These are phyloP conservation scores for Cervus canadensis DNA, from an alignment of 2,113 vertebrate species.

Conservation along the genomic window DNA sequence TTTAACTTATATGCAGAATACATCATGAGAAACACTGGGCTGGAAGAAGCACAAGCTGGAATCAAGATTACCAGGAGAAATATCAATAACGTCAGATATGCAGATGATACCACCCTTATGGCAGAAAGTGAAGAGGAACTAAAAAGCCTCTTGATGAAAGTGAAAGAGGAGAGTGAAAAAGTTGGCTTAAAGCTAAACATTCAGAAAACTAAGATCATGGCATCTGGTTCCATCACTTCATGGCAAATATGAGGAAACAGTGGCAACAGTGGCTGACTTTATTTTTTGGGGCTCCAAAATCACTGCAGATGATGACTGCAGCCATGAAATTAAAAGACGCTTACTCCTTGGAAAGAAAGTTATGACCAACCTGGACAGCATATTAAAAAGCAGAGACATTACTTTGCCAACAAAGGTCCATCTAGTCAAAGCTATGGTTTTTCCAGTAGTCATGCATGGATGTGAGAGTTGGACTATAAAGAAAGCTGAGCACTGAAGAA, in stretches of 20 bases:
- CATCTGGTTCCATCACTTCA: background rate
- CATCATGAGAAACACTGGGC: background rate
- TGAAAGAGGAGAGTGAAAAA: background rate
- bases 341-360: background rate
- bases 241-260: background rate
- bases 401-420: background rate
- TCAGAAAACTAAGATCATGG: background rate
- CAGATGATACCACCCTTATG: background rate
- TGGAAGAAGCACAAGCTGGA: background rate
- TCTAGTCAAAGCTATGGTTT: background rate
- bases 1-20: background rate
- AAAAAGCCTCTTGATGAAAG: background rate
- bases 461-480: background rate
- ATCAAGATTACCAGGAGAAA: accelerated
- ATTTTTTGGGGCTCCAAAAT: background rate
- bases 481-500: background rate
- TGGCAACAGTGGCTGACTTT: background rate
- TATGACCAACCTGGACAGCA: background rate
- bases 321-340: background rate
- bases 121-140: background rate
- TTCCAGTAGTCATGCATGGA: background rate
- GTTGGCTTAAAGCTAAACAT: background rate
- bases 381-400: background rate
- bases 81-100: background rate
- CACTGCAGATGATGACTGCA: background rate